Base-by-base conservation (phyloP, 2,797 vertebrate species). In the Microctenopoma steveboyesi region DNA sequence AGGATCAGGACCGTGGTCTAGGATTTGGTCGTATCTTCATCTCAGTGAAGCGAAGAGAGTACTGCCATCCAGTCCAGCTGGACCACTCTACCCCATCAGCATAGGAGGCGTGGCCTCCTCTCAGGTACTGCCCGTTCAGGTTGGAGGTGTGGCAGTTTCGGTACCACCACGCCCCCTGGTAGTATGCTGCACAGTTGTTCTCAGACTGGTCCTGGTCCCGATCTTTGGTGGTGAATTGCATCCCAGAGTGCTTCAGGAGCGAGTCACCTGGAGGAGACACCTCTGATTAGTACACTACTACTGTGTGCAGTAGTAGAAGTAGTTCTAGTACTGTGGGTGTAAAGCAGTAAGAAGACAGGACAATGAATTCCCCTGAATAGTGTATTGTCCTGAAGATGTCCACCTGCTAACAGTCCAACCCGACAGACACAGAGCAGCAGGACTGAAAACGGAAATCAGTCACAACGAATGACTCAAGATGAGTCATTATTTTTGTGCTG, bases 111-210 rank as follows among this genome's bases (percentile, higher is more conserved):
- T 98, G 97, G 45, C 96, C 94, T 47, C 97, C 96, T 1, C 84
- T 91, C 62, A 98, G 94, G 92, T 98, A 98, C 89, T 97, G 96
- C 37, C 97, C 97, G 0, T 99, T 99, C 78, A 98, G 95, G 94
- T 99, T 99, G 86, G 97, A 97, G 1, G 96, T 97, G 92, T 99
- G 97, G 89, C 97, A 99, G 91, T 96, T 98, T 22, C 96, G 95
- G 88, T 99, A 99, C 97, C 97, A 99, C 97, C 97, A 99, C 25
- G 97, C 97, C 0, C 97, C 97, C 4, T 95, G 96, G 89, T 98
- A 98, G 88, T 97, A 97, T 0, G 95, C 88, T 0, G 97, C 97
- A 0, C 97, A 99, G 94, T 99, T 98, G 91, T 98, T 98, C 90
- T 98, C 97, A 0, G 97, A 99, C 88, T 96, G 95, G 90, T 99